Percentiles rank a stretch among this genome's conserved stretches.
Evolutionary conservation across 2,113 vertebrate species (phyloP).

Genomic region (Oryzias melastigma): DNA sequence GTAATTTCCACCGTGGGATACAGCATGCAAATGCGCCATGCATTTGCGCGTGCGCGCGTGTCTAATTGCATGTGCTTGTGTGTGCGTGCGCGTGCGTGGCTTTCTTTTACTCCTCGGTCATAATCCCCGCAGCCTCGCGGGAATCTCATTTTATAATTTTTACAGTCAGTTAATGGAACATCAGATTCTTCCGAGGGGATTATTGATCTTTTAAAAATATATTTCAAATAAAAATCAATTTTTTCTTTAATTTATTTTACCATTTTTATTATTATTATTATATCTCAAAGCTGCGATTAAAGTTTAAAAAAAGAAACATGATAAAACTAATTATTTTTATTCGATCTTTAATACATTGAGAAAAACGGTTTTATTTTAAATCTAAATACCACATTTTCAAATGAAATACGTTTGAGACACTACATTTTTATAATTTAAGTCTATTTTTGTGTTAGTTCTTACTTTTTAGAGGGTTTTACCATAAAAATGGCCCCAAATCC

Average conservation of each 20-base stretch:
- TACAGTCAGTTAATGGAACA: constrained; percentile 10
- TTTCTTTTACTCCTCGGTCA: neutral
- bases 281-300: neutral
- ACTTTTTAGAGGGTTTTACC: too few relatives aligned
- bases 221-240: neutral
- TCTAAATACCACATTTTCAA: too few relatives aligned
- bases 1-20: constrained; percentile 82
- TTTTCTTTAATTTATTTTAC: neutral
- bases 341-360: too few relatives aligned
- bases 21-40: constrained; percentile 76
- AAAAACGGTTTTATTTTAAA: too few relatives aligned
- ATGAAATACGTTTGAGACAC: too few relatives aligned
- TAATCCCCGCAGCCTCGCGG: constrained; percentile 27
- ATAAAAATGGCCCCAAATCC: too few relatives aligned
- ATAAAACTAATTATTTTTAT: neutral
- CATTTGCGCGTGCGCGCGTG: constrained; percentile 38
- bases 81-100: constrained; percentile 1
- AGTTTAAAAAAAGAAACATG: neutral
- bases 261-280: too few relatives aligned
- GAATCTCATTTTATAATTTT: constrained; percentile 14
- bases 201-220: neutral
- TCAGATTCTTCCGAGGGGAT: neutral
- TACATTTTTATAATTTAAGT: too few relatives aligned
- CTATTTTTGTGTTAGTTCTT: too few relatives aligned
- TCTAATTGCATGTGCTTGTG: constrained; percentile 5